Percentiles rank a stretch among this genome's conserved stretches.
Conservation (phyloP, 2,797 vertebrate species). For the Heliangelus exortis region DNA sequence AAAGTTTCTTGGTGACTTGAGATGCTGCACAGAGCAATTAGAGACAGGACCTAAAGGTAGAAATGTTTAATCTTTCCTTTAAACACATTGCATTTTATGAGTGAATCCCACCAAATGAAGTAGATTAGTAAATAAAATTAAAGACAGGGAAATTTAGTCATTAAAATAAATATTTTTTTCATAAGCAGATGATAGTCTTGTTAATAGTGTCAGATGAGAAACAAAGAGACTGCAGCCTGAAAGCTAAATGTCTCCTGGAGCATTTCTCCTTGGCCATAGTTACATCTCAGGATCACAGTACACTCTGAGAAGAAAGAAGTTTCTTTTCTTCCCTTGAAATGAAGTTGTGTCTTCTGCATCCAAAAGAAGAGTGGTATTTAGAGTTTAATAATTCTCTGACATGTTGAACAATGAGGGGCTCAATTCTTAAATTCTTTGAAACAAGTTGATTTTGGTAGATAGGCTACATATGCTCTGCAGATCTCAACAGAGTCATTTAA, state of each 20-base stretch:
- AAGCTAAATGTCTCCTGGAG: background rate
- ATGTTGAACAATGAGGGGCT: background rate
- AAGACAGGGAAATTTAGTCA: background rate
- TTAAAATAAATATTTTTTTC: conserved; percentile 12
- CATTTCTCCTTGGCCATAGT: background rate
- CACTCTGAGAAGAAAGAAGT: background rate
- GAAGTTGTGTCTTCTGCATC: background rate
- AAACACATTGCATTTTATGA: background rate
- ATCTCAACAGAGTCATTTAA: background rate
- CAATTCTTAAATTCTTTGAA: background rate
- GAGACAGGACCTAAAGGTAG: background rate
- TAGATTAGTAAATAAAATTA: conserved; percentile 12
- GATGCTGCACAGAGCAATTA: background rate
- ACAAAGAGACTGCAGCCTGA: background rate
- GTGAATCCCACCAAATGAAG: background rate
- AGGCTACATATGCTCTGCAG: background rate
- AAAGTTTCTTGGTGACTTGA: background rate
- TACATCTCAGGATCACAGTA: background rate
- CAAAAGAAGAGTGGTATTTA: background rate
- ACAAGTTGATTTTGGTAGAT: background rate
- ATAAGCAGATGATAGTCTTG: background rate
- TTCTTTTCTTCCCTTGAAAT: background rate
- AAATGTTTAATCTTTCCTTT: conserved; percentile 22
- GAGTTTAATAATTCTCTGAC: background rate
- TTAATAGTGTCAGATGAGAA: background rate